Evolutionary conservation across 2,888 invertebrate species (phyloP), one percentile per base, ranked within the genome.

Genomic region (Craniophora ligustri): DNA sequence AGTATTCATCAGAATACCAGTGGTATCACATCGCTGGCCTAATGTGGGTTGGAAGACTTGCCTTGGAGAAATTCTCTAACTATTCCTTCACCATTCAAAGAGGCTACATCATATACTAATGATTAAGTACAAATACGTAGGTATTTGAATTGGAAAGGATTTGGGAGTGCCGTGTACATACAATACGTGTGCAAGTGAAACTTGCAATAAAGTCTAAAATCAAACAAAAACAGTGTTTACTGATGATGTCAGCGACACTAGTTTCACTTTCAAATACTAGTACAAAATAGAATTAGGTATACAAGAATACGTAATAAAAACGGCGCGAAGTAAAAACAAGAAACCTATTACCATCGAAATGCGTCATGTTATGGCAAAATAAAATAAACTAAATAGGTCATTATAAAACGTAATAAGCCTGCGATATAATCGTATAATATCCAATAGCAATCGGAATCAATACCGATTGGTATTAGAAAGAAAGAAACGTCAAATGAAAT

Each of bases 171-270:
- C 38, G 3, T 13, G 28, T 7, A 21, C 39, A 10, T n/a, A n/a
- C n/a, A n/a, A n/a, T n/a, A n/a, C n/a, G 14, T 32, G 19, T 34
- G 35, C 60, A 67, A 63, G 62, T 40, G 55, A 67, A 67, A 54
- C 31, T 28, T 30, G 26, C 19, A 21, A 34, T 13, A 32, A 42
- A 47, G 7, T 30, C 28, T 21, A 21, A 59, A 16, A 60, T 34
- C 38, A 50, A 61, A 60, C 38, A 36, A 62, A 67, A 36, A 40
- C n/a, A 8, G 15, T 46, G 36, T 62, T 44, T 53, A 41, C 36
- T 13, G 46, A 48, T 63, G 62, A 67, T 53, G 53, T 63, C 54
- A 63, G 16, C 11, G n/a, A 45, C 30, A 62, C 39, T 15, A 54
- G 41, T 41, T 64, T 67, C 55, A 67, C 64, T 64, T 64, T 67